Evolutionary conservation across 2,797 vertebrate species (phyloP), one percentile per base, ranked within the genome.

Genomic region (Onychomys arenicola): DNA sequence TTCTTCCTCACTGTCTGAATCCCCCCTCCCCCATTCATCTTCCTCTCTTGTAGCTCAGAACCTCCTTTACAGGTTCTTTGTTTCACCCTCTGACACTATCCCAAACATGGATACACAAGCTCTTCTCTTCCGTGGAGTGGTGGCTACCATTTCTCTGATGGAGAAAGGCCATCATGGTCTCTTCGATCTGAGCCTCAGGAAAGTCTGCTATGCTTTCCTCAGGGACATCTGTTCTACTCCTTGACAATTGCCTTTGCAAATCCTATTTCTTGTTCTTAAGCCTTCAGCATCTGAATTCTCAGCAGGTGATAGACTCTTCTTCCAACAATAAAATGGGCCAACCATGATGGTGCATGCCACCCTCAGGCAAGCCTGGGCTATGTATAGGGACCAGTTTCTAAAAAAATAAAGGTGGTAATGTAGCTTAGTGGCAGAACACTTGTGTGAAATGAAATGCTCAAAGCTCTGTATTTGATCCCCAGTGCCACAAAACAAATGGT

Each of bases 241-340:
- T 78, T 63, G 27, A 16, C 12, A 17, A 32, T 29, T 43, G 23
- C 10, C 12, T 69, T 55, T 46, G 29, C 13, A 75, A 92, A 65
- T 49, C 2, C 21, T 25, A 17, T 57, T 29, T 57, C 8, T 76
- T 76, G n/a, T 73, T 77, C 61, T 89, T 55, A 81, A 90, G 73
- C 14, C 71, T 90, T 90, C 34, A n/a, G 63, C 49, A 59, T 67
- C 23, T 90, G 49, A 82, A 93, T 83, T 95, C 34, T 93, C 57
- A 87, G 67, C 13, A 46, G 29, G 46, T 57, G 85, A 49, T 55
- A 57, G 61, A 63, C 57, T 82, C 82, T 91, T 59, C 77, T 57
- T 94, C 91, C 88, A 81, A 84, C 91, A 90, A 57, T 59, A 86
- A 71, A 91, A 40, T 46, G 37, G n/a, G 37, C 52, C 80, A 29